Conservation (phyloP, 2,888 invertebrate genomes). For the Kryphioiulus occultus region DNA sequence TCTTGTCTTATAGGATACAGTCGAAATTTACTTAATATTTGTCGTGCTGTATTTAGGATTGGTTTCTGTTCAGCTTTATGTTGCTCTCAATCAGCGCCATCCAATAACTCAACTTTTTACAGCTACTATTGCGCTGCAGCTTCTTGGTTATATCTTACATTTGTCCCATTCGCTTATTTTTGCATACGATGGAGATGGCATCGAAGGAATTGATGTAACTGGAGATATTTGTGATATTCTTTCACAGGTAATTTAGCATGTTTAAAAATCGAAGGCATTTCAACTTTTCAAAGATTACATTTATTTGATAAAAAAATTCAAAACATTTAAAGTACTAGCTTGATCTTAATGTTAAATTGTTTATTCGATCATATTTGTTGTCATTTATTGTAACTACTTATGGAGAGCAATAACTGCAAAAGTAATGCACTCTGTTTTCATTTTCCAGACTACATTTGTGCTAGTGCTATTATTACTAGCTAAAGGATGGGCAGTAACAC, state of each 20-base stretch:
- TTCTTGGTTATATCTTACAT: constrained; percentile 84
- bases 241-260: constrained; percentile 73
- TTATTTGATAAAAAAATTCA: too few species aligned
- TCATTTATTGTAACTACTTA: not conserved
- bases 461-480: constrained; percentile 87
- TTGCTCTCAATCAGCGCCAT: constrained; percentile 86
- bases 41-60: constrained; percentile 76
- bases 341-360: not conserved
- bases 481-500: constrained; percentile 96
- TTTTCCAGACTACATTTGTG: constrained; percentile 87
- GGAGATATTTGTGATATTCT: constrained; percentile 93
- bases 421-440: not conserved
- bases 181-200: constrained; percentile 88
- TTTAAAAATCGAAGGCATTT: not conserved
- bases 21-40: constrained; percentile 65
- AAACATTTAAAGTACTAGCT: not conserved
- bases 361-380: not conserved
- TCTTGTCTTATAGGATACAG: constrained; percentile 62
- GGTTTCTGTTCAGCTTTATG: constrained; percentile 89
- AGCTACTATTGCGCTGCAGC: constrained; percentile 83
- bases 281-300: not conserved
- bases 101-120: constrained; percentile 91
- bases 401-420: not conserved
- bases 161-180: constrained; percentile 88
- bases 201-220: constrained; percentile 79